A percentile compares a stretch with the other conserved stretches of the same genome.
Evolutionary conservation across 2,888 invertebrate genomes (phyloP).

Genomic region (Mimumesa dahlbomi): DNA sequence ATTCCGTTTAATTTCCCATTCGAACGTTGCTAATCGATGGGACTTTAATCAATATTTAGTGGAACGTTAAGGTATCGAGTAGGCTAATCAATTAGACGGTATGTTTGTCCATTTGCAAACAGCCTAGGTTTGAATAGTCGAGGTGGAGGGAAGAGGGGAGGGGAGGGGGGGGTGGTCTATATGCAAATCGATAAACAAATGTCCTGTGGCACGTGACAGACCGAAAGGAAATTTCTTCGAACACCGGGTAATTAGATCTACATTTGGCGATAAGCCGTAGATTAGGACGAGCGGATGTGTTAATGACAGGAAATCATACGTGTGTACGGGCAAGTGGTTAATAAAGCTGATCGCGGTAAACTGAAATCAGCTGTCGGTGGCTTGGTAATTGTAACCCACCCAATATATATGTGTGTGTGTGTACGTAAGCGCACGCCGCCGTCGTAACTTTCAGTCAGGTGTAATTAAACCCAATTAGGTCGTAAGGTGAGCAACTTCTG

Average conservation of each 20-base stretch:
- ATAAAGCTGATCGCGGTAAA: too few relatives aligned
- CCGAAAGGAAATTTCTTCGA: neutral
- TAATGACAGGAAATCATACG: too few relatives aligned
- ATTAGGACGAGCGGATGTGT: too few relatives aligned
- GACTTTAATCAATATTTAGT: conserved; percentile 2
- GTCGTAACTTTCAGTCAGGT: conserved; percentile 59
- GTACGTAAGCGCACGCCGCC: conserved; percentile 20
- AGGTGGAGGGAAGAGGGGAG: too few relatives aligned
- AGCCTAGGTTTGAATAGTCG: conserved; percentile 1
- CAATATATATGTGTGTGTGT: conserved; percentile 18
- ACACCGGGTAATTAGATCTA: neutral
- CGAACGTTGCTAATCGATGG: conserved; percentile 21
- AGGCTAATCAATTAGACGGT: conserved; percentile 38
- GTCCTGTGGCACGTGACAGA: neutral
- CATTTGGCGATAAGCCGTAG: too few relatives aligned
- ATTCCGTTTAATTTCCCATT: too few relatives aligned
- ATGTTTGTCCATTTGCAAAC: conserved; percentile 26
- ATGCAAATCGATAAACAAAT: neutral
- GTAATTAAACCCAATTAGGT: conserved; percentile 68
- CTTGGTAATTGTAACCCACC: conserved; percentile 53
- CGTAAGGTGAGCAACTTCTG: conserved; percentile 65
- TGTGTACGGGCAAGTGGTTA: too few relatives aligned
- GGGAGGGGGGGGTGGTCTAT: too few relatives aligned
- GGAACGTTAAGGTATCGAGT: conserved; percentile 7
- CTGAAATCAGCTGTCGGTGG: neutral